Base-by-base conservation (phyloP, 2,797 vertebrate genomes). In the Gallirallus australis region DNA sequence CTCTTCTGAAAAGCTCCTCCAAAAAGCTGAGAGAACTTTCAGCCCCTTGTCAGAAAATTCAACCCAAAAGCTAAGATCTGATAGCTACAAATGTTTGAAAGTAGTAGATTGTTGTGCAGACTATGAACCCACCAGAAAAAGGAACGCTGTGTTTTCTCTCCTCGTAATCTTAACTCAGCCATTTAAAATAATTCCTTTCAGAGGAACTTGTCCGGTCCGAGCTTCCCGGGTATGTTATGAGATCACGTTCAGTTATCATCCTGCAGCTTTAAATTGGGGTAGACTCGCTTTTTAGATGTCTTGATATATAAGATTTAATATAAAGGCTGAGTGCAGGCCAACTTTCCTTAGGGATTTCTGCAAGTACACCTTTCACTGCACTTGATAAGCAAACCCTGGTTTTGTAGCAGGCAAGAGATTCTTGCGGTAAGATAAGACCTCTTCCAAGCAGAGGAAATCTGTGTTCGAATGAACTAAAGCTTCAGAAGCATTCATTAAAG, bases 361-460 rank as follows among this genome's bases (percentile, higher is more conserved):
- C 65, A 85, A 70, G 39, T 82, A 48, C 68, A 50, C 70, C 79
- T 96, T 96, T 93, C 70, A 68, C 71, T 89, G 90, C 47, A 15
- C 64, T 92, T 89, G 82, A 80, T 87, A 92, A 95, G 82, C 77
- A 89, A 79, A 50, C 42, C 24, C 40, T 65, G 65, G 7, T 95
- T 90, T 82, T 84, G 48, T 85, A 93, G 71, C 63, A 56, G 89
- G 50, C 56, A 82, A 61, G 87, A 93, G 78, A 53, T 94, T 94
- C 72, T 87, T 71, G 30, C 76, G 40, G 53, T 80, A 80, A 91
- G 89, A 59, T 53, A 53, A 7, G 1, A 66, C 86, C 86, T 82
- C 12, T 87, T 87, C 71, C 64, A 75, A 79, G 75, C 61, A 89
- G 50, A 78, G 54, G 73, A 88, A 82, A 72, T 90, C 40, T 90